Evolutionary conservation across 2,888 invertebrate genomes (phyloP), one percentile per base, ranked within the genome.

Genomic region (Eurois occulta): DNA sequence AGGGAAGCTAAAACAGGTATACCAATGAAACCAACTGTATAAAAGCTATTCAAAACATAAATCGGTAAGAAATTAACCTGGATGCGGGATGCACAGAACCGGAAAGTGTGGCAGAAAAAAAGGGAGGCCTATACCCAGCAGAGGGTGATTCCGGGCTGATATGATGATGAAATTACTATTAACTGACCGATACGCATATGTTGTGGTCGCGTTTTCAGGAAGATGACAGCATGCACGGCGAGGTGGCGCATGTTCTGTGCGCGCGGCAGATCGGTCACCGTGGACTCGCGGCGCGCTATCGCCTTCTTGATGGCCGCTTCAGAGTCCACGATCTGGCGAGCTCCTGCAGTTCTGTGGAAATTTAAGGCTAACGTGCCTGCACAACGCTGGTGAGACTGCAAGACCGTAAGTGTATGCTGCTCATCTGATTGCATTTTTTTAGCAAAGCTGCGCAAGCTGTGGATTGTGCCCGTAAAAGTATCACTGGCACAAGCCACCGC

Each of bases 211-310:
- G 97, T 97, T 75, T 97, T 93, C 38, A 99, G 95, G 93, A 98
- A 98, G 72, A 98, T 90, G 91, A 98, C 97, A 78, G 97, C 97
- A 92, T 98, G 97, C 72, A 98, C 97, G 60, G 98, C 97, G 35
- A 97, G 95, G 72, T 94, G 95, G 84, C 97, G 94, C 92, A 97
- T 93, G 84, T 80, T 73, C 81, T 91, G 93, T 83, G 95, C 94
- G 58, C 94, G 94, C 87, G 86, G 55, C 11, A 97, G 97, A 91
- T 96, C 91, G 60, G 92, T 8, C 79, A 95, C 95, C 13, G 91
- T 79, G 1, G 97, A 95, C 85, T 95, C 93, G 90, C 95, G 95
- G 60, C 96, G 94, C 85, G 94, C 94, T 77, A 90, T 91, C 81
- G 95, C 95, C 92, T 94, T 95, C 83, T 87, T 85, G 87, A 94